Conservation (phyloP, 2,888 invertebrate genomes). For the Abscondita cerata region DNA sequence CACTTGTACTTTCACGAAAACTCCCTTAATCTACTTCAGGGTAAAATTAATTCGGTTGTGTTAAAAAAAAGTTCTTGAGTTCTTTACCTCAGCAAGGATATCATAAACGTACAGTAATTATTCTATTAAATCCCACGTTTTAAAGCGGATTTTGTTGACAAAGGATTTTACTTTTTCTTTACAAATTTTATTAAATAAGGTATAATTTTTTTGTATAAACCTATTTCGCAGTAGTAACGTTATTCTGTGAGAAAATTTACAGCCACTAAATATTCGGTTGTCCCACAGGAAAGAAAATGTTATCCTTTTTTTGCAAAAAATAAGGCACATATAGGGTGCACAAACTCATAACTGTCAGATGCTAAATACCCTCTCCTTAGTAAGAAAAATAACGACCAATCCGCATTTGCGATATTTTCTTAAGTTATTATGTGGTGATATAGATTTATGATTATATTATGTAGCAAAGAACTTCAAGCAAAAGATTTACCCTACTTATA, state of each 20-base stretch:
- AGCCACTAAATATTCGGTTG: not conserved
- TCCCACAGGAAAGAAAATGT: not conserved
- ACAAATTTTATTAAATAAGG: too few species aligned
- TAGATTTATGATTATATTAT: constrained; percentile 18
- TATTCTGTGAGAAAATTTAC: not conserved
- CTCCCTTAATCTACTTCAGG: too few species aligned
- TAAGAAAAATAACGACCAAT: constrained; percentile 17
- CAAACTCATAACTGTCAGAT: constrained; percentile 19
- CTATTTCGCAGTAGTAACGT: not conserved
- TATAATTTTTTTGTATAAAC: not conserved
- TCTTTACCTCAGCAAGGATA: too few species aligned
- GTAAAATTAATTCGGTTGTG: too few species aligned
- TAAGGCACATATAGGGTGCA: constrained; percentile 1
- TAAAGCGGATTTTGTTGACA: too few species aligned
- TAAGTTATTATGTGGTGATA: constrained; percentile 19
- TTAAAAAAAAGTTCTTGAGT: too few species aligned
- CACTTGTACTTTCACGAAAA: too few species aligned
- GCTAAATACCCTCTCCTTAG: constrained; percentile 14
- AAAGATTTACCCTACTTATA: not conserved
- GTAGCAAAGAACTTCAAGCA: not conserved
- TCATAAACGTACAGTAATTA: too few species aligned
- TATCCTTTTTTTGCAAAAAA: constrained; percentile 1
- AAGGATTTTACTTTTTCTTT: too few species aligned
- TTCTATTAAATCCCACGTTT: too few species aligned
- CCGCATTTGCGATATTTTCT: constrained; percentile 17